Evolutionary conservation across 2,797 vertebrate species (phyloP).

Genomic region (Ptychobarbus kaznakovi): DNA sequence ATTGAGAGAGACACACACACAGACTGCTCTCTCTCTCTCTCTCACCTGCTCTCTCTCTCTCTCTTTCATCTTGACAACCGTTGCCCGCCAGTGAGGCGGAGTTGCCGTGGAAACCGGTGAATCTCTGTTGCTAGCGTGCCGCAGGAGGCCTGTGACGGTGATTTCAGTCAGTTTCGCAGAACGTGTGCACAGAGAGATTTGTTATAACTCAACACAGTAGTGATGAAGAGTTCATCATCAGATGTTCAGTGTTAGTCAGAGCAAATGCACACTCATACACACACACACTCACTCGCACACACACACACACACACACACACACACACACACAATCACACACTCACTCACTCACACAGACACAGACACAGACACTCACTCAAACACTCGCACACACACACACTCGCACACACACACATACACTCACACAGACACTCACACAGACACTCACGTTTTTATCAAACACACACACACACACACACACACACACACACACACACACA

Average conservation of each 20-base stretch:
- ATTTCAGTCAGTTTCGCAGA: conserved; percentile 45
- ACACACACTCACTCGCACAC: background rate
- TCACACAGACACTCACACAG: too few relatives aligned
- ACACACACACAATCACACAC: background rate
- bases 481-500: too few relatives aligned
- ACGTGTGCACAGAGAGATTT: background rate
- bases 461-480: too few relatives aligned
- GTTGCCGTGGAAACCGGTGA: conserved; percentile 60
- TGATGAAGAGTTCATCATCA: conserved; percentile 1
- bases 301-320: too few relatives aligned
- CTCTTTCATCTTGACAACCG: conserved; percentile 45
- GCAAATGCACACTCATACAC: background rate
- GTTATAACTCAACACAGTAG: too few relatives aligned
- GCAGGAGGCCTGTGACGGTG: conserved; percentile 31
- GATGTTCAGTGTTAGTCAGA: background rate
- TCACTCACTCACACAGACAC: too few relatives aligned
- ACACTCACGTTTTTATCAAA: too few relatives aligned
- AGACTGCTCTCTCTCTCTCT: background rate
- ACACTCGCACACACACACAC: too few relatives aligned
- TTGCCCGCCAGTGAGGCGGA: conserved; percentile 46
- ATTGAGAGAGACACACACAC: background rate
- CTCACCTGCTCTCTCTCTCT: conserved; percentile 18
- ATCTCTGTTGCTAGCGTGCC: conserved; percentile 40
- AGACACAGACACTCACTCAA: background rate
- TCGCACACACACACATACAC: too few relatives aligned